Conservation (phyloP, 2,113 vertebrate genomes). For the Heloderma charlesbogerti region DNA sequence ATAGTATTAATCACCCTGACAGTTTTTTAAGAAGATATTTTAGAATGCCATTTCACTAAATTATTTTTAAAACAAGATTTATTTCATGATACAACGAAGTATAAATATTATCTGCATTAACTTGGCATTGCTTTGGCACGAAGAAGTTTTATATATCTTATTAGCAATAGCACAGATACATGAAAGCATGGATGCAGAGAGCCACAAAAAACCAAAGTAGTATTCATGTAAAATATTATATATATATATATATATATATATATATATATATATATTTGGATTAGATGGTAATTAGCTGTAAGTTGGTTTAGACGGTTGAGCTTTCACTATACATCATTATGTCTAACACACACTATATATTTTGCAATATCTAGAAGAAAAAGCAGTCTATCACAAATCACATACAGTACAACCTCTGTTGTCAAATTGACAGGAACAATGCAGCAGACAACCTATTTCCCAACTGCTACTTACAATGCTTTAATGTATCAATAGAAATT, state of each 20-base stretch:
- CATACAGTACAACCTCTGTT: slow-evolving; percentile 55
- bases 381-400: slow-evolving; percentile 60
- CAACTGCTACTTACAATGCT: slow-evolving; percentile 64
- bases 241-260: too few relatives aligned
- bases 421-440: slow-evolving; percentile 66
- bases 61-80: slow-evolving; percentile 59
- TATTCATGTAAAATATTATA: slow-evolving; percentile 44
- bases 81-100: slow-evolving; percentile 71
- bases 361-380: slow-evolving; percentile 30
- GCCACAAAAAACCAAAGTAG: slow-evolving; percentile 52
- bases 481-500: slow-evolving; percentile 69
- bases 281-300: slow-evolving; percentile 44
- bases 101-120: slow-evolving; percentile 74
- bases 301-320: slow-evolving; percentile 29
- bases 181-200: slow-evolving; percentile 67
- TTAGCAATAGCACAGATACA: slow-evolving; percentile 69
- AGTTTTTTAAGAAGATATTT: slow-evolving; percentile 67
- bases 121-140: slow-evolving; percentile 75
- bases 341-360: slow-evolving; percentile 52
- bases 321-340: slow-evolving; percentile 44
- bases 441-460: slow-evolving; percentile 65
- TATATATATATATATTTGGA: slow-evolving; percentile 4
- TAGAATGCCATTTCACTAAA: slow-evolving; percentile 69
- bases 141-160: slow-evolving; percentile 74
- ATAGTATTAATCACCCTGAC: slow-evolving; percentile 71